Base-by-base conservation (phyloP, 2,888 invertebrate species). In the Lepidochrysops patricia region DNA sequence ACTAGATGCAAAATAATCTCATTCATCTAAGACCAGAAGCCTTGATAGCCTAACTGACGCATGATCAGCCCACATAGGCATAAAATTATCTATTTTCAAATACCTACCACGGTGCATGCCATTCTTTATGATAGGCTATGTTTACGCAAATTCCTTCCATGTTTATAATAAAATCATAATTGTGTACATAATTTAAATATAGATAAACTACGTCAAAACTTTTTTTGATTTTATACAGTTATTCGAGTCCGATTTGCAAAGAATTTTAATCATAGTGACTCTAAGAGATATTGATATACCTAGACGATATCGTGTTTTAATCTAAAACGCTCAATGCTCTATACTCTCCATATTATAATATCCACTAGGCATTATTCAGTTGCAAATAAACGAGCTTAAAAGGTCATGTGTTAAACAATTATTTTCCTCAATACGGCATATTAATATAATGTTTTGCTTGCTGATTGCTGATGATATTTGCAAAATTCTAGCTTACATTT, bases 101-200 rank as follows among this genome's bases (percentile, higher is more conserved):
- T 32, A 4, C 15, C n/a, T 19, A 32, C 50, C 32, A 4, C 19
- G 43, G 19, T 54, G 57, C 57, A 43, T 57, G 9, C 57, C 57
- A 12, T 43, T 37, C 57, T 57, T 37, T 57, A 57, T 27, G 37
- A 57, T 57, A 57, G 37, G 43, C 57, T 43, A 43, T 57, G 57
- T 37, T 57, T 57, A 43, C 57, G 57, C 57, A 34, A 57, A 57
- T 43, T 57, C 27, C 25, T 15, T 6, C 37, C 19, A 54, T 54
- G 54, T 54, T 27, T 52, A 52, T 52, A 52, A 54, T 54, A 54
- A 54, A 54, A 54, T 15, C 6, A 19, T 32, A 43, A 9, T 43
- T 15, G 43, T 23, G 43, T 43, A 43, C 9, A 43, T 43, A 19
- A 19, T 43, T 23, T 23, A 12, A 43, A 43, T 43, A 43, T 9